Percentiles rank a stretch among this genome's conserved stretches.
Evolutionary conservation across 92 coral and sea anemone species (phyloP).

Genomic region (Umimayanthus chanpuru): DNA sequence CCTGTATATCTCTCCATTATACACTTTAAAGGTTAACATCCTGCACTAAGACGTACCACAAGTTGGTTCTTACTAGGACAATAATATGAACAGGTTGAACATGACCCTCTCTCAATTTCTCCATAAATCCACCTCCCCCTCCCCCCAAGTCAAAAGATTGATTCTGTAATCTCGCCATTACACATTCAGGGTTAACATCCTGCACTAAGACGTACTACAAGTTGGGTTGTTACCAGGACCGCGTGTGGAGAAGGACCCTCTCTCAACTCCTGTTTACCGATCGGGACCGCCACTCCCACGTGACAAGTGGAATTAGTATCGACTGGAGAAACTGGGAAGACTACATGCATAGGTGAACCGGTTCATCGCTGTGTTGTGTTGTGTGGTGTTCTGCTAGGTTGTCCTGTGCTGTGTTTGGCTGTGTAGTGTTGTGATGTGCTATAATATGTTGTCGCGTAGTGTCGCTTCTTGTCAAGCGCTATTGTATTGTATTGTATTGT

Average conservation of each 20-base stretch:
- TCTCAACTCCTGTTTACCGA: constrained; percentile 20
- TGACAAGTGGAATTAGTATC: constrained; percentile 15
- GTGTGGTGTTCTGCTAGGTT: too few relatives aligned
- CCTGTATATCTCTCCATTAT: not conserved
- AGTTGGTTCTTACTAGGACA: constrained; percentile 23
- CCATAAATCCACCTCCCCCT: too few relatives aligned
- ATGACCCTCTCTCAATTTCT: not conserved
- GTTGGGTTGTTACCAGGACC: constrained; percentile 29
- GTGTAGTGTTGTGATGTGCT: too few relatives aligned
- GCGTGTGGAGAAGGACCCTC: not conserved
- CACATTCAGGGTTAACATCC: not conserved
- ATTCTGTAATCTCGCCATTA: not conserved
- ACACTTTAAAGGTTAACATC: not conserved
- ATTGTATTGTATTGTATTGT: too few relatives aligned
- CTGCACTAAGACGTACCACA: constrained; percentile 12
- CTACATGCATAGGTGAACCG: not conserved
- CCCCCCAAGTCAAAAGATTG: not conserved
- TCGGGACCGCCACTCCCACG: not conserved
- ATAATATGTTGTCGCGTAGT: too few relatives aligned
- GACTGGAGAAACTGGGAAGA: constrained; percentile 33
- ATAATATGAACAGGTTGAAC: not conserved
- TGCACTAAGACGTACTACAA: constrained; percentile 22
- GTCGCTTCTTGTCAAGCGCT: too few relatives aligned
- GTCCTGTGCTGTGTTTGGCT: too few relatives aligned
- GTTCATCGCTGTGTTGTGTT: not conserved